Base-by-base conservation (phyloP, 2,888 invertebrate species). In the Epinotia nisella region DNA sequence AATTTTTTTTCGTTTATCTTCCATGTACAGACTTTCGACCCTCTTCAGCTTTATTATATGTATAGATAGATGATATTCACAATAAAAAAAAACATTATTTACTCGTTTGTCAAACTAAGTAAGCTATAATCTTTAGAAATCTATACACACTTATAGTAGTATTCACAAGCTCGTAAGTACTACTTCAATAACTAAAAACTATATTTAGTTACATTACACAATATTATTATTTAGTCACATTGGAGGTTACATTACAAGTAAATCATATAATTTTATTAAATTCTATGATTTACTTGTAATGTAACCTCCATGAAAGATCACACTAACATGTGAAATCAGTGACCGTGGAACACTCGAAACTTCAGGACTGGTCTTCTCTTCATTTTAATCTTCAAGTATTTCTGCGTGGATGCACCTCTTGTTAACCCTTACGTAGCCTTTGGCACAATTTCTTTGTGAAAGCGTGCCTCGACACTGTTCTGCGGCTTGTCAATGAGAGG, bases 401-500 rank as follows among this genome's bases (percentile, higher is more conserved):
- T n/a, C 45, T 2, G 24, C 7, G 0, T 56, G 29, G 3, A 64
- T 24, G 4, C 73, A 73, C 3, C 9, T 19, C 0, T 39, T 4
- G 1, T 24, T 49, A 1, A 69, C 15, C 24, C 69, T 39, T 5
- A 69, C 58, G n/a, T 64, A 58, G 5, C 73, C 69, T 11, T 19
- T 39, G 5, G 73, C 45, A 10, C 73, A 73, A 24, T 69, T 69
- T 17, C 62, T 59, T 2, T 24, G 64, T 0, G 21, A 4, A 53
- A 29, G 11, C 19, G 55, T 5, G 19, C 21, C 13, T 65, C 53
- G 3, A 7, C 15, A 17, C 11, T 56, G 0, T 21, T 19, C n/a
- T 15, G 0, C 21, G 1, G 21, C 21, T 66, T 19, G 17, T 13
- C 9, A 3, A n/a, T 29, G 1, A 39, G 24, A 17, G 49, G 45